Evolutionary conservation across 2,113 vertebrate species (phyloP).

Genomic region (Trinectes maculatus): DNA sequence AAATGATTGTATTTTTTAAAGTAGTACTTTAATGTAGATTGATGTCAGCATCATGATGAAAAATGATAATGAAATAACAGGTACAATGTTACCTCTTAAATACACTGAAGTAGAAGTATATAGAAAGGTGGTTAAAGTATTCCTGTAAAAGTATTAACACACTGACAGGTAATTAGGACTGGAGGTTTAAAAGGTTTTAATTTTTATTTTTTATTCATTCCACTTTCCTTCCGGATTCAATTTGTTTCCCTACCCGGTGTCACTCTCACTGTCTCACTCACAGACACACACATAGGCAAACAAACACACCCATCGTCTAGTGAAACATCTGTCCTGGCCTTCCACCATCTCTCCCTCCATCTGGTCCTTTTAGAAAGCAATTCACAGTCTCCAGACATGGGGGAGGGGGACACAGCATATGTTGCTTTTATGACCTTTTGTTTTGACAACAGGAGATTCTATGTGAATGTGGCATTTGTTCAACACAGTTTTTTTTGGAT

Average conservation of each 20-base stretch:
- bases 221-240: conserved; percentile 20
- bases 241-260: background rate
- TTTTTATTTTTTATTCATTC: background rate
- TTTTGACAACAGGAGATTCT: conserved; percentile 12
- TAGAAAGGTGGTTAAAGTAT: too few relatives aligned
- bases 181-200: conserved; percentile 10
- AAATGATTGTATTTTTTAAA: too few relatives aligned
- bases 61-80: too few relatives aligned
- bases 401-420: conserved; percentile 6
- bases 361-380: conserved; percentile 53
- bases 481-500: background rate
- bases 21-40: too few relatives aligned
- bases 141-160: background rate
- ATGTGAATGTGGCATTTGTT: conserved; percentile 12
- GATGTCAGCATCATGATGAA: too few relatives aligned
- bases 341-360: conserved; percentile 44
- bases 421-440: conserved; percentile 43
- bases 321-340: conserved; percentile 60
- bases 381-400: conserved; percentile 1
- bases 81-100: too few relatives aligned
- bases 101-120: too few relatives aligned
- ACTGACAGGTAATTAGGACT: background rate
- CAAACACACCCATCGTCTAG: conserved; percentile 25
- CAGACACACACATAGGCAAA: conserved; percentile 7
- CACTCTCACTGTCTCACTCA: conserved; percentile 8